These are phyloP conservation scores for Periphyllus acericola DNA, from an alignment of 2,888 invertebrate genomes.

Conservation along the genomic window DNA sequence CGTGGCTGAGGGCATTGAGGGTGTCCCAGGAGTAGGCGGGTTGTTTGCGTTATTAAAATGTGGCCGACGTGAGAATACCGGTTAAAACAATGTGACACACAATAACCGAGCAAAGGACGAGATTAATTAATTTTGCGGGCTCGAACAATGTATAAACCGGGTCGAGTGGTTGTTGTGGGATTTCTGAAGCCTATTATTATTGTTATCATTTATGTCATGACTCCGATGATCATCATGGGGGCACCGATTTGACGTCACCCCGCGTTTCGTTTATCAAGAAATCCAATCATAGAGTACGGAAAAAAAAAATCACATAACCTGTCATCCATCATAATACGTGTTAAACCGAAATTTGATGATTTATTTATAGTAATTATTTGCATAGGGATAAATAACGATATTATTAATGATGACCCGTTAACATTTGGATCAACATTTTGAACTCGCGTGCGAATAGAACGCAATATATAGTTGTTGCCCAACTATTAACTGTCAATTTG, in stretches of 20 bases:
- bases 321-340: constrained; percentile 1
- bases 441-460: too few species aligned
- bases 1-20: not conserved
- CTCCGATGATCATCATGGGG: constrained; percentile 35
- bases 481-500: too few species aligned
- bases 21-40: constrained; percentile 7
- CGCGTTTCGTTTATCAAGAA: constrained; percentile 45
- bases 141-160: constrained; percentile 56
- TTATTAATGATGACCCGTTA: not conserved
- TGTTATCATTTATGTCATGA: constrained; percentile 58
- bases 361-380: not conserved
- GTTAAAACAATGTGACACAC: constrained; percentile 61
- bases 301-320: not conserved
- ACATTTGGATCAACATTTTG: too few species aligned
- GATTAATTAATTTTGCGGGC: constrained; percentile 61
- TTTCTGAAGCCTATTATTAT: constrained; percentile 61
- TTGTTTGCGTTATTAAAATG: constrained; percentile 61
- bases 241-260: constrained; percentile 36
- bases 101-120: constrained; percentile 56
- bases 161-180: constrained; percentile 58
- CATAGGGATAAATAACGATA: not conserved
- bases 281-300: constrained; percentile 20
- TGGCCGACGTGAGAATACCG: constrained; percentile 60
- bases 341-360: not conserved
- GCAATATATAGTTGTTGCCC: too few species aligned